Base-by-base conservation (phyloP, 2,888 invertebrate genomes). In the Idaea aversata region DNA sequence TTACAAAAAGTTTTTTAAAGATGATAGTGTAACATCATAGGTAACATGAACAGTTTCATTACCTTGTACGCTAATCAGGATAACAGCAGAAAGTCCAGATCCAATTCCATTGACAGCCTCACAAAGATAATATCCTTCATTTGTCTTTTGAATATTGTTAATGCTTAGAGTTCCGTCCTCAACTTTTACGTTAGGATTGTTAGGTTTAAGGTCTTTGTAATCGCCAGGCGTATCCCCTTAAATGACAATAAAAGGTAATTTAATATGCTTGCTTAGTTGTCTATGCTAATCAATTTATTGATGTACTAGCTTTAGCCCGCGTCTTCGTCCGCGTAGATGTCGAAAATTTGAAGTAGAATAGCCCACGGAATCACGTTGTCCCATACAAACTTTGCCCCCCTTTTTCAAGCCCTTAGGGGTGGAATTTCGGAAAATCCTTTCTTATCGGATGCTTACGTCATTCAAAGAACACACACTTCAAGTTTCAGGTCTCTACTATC, bases 91-190 rank as follows among this genome's bases (percentile, higher is more conserved):
- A 47, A 99, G 93, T 80, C 98, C 98, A 70, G 98, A 97, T 70
- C 98, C 98, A 78, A 99, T 98, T 77, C 98, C 98, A 88, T 99
- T 99, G 62, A 97, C 97, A 67, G 98, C 98, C 91, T 99, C 98
- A 85, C 99, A 99, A 60, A 99, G 93, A 87, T 98, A 99, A 84
- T 98, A 98, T 34, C 98, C 98, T 91, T 98, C 98, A 83, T 98
- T 98, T 25, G 96, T 96, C 91, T 98, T 98, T 86, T 97, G 97
- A 74, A 98, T 98, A 81, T 98, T 97, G 78, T 96, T 95, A 81
- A 99, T 97, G 67, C 96, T 95, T 70, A 99, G 93, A 65, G 98
- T 98, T 75, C 99, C 99, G 84, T 99, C 99, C 89, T 98, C 98
- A 62, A 98, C 97, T 91, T 97, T 97, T 69, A 98, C 97, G 82